Conservation (phyloP, 2,113 vertebrate species). For the Polyodon spathula region DNA sequence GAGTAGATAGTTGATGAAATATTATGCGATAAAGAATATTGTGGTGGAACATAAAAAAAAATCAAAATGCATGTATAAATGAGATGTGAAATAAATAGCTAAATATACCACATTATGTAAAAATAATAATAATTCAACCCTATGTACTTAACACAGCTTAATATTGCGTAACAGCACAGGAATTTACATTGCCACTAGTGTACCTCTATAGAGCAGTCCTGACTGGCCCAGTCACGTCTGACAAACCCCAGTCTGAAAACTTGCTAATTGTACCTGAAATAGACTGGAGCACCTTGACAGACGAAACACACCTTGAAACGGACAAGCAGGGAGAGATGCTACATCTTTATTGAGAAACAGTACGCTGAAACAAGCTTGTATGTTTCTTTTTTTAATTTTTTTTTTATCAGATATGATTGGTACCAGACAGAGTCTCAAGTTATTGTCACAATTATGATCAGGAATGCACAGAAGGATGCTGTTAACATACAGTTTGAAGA, state of each 20-base stretch:
- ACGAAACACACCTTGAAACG: not conserved
- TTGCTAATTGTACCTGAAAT: not conserved
- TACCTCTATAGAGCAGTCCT: not conserved
- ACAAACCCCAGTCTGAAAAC: not conserved
- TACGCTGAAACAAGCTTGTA: not conserved
- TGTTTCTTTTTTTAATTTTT: no score
- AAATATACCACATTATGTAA: no score
- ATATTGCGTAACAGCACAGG: not conserved
- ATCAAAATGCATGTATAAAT: no score
- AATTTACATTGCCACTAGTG: not conserved
- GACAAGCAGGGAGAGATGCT: not conserved
- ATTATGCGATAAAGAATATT: not conserved
- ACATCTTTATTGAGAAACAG: not conserved
- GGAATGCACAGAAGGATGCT: conserved; percentile 77
- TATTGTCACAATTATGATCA: conserved; percentile 86
- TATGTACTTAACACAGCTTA: not conserved
- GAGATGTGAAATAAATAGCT: no score
- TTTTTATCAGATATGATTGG: conserved; percentile 72
- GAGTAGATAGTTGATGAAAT: not conserved
- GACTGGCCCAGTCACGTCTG: not conserved
- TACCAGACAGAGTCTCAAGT: conserved; percentile 96
- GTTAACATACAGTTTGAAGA: conserved; percentile 70
- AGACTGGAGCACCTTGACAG: not conserved
- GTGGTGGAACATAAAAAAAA: not conserved
- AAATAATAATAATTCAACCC: no score